Evolutionary conservation across 2,797 vertebrate genomes (phyloP).

Genomic region (Danionella dracula): DNA sequence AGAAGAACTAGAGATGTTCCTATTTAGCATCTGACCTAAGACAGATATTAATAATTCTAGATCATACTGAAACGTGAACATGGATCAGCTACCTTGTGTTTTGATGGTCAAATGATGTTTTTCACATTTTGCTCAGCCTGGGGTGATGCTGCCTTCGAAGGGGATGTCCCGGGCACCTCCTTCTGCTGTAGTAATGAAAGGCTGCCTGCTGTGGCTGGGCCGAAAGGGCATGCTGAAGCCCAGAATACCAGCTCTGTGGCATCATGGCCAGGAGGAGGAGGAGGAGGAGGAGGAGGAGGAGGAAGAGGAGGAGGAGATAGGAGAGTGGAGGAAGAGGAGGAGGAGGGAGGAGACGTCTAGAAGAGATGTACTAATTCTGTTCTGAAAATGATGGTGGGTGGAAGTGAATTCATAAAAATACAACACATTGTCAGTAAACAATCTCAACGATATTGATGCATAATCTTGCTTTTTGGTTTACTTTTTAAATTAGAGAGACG

Average conservation of each 20-base stretch:
- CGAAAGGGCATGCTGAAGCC: conserved; percentile 41
- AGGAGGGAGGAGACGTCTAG: conserved; percentile 32
- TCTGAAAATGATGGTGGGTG: not conserved
- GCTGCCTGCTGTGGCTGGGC: conserved; percentile 42
- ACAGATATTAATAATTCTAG: no score
- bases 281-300: no score
- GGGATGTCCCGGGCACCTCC: conserved; percentile 41
- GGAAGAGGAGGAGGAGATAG: no score
- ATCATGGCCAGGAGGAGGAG: conserved; percentile 25
- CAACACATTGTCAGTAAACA: not conserved
- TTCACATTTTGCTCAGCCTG: conserved; percentile 14
- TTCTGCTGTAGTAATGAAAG: conserved; percentile 47
- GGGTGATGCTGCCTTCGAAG: conserved; percentile 33
- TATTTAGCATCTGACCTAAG: no score
- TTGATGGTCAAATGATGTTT: not conserved
- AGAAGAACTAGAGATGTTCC: no score
- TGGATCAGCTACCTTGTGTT: not conserved
- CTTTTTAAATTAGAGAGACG: no score
- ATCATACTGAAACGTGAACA: no score
- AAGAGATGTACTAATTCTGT: not conserved
- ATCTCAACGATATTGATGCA: no score
- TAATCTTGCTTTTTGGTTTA: no score
- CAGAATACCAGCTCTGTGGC: conserved; percentile 46
- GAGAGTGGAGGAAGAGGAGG: no score
- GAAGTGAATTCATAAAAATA: not conserved